Base-by-base conservation (phyloP, 2,113 vertebrate species). In the Melanotaenia duboulayi region DNA sequence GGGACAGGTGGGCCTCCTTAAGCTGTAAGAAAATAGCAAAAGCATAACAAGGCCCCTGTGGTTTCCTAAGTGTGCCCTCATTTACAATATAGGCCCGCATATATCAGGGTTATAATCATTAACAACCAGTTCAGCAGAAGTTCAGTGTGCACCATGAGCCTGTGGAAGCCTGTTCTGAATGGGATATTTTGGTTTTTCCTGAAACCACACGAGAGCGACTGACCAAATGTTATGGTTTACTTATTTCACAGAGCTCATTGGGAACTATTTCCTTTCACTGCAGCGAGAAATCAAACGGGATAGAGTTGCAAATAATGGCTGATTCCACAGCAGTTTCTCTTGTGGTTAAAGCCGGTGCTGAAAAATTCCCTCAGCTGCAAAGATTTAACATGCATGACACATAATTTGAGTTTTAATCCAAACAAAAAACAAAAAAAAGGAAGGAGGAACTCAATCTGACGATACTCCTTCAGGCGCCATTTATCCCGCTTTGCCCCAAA, bases 61-160 rank as follows among this genome's bases (percentile, higher is more conserved):
- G 88, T 85, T 92, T 90, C 88, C 87, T 88, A 86, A 91, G 87
- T 90, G 90, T 83, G 90, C 93, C 93, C 91, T 89, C 93, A 94
- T 94, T 86, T 83, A 82, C 80, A 83, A 77, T 84, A 75, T 74
- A 83, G 77, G 86, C 89, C 91, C 65, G 74, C 83, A 87, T 85
- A 81, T 87, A 91, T 90, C 88, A 85, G 88, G 82, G 75, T 89
- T 90, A 87, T 89, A 90, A 91, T 91, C 91, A 91, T 93, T 92
- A 91, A 89, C 84, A 74, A 61, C 40, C 86, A 85, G 92, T 93
- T 93, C 91, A 93, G 72, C 42, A 0, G 71, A 62, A 93, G 93
- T 93, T 94, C 92, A 93, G 37, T n/a, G 56, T 66, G 74, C 71
- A 66, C 61, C 7, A 12, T 9, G 35, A 74, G 76, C 84, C 79